These are phyloP conservation scores for Plotosus lineatus DNA, from an alignment of 2,113 vertebrate species.

Conservation along the genomic window DNA sequence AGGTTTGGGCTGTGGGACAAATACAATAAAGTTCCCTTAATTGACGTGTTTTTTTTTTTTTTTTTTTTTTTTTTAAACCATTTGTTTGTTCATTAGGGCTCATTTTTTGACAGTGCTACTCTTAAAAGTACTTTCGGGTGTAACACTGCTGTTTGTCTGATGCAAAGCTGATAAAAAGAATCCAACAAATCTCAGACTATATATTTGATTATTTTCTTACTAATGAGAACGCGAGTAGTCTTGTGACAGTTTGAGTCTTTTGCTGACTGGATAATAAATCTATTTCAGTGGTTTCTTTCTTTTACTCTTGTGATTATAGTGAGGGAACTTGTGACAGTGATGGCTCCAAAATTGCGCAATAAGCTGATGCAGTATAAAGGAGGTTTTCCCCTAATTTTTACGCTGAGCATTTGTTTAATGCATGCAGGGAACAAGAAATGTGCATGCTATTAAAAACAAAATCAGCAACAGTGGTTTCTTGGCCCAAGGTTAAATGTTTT, in stretches of 20 bases:
- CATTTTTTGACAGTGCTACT: too few relatives aligned
- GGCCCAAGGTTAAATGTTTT: not conserved
- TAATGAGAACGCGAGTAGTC: conserved; percentile 12
- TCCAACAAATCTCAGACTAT: not conserved
- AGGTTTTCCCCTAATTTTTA: not conserved
- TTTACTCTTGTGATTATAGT: not conserved
- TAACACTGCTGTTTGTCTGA: not conserved
- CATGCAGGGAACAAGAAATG: not conserved
- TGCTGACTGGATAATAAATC: conserved; percentile 11
- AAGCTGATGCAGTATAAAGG: not conserved
- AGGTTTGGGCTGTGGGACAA: too few relatives aligned
- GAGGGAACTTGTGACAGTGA: not conserved
- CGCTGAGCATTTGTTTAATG: not conserved
- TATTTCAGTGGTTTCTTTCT: not conserved
- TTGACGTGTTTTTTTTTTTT: not conserved
- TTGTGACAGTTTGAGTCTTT: conserved; percentile 27
- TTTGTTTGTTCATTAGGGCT: too few relatives aligned
- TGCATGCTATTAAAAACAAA: not conserved
- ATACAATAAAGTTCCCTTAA: not conserved
- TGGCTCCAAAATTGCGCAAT: not conserved
- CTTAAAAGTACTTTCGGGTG: too few relatives aligned
- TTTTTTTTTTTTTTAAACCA: too few relatives aligned
- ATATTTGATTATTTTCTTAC: not conserved
- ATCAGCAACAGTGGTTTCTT: not conserved
- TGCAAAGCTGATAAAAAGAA: not conserved